Evolutionary conservation across 2,113 vertebrate genomes (phyloP), one percentile per base, ranked within the genome.

Genomic region (Callopanchax toddi): DNA sequence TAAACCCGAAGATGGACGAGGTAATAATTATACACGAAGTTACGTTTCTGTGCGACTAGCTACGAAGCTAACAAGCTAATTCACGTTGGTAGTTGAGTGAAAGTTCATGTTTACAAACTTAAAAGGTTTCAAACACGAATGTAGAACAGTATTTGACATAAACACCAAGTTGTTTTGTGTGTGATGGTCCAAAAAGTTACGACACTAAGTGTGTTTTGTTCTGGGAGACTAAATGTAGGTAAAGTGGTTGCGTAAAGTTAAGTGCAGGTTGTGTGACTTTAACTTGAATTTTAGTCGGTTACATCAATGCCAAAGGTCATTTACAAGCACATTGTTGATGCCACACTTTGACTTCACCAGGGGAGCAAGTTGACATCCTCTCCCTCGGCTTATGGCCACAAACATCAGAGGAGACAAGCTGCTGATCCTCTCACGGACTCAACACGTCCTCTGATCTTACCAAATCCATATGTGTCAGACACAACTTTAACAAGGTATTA

Each of bases 1-100:
- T 48, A 54, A 37, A 44, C 2, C 44, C 12, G 5, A 76, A 56
- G 0, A 88, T 87, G 86, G 81, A 89, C 5, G 62, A 76, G 88
- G 86, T 88, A 79, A 3, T 6, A 32, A 12, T 11, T 7, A 17
- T 1, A 34, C 1, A 15, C 46, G 17, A 54, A 76, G 18, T 16
- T 43, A 22, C 7, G 20, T 42, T n/a, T n/a, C 32, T 44, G 32
- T 50, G 10, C 12, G 36, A 52, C 56, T 60, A 42, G 58, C 56
- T 54, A 55, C 36, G 45, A 10, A 36, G 64, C 37, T 70, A 81
- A 37, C 21, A 12, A 3, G 25, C 22, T 45, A 13, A 10, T 63
- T 40, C 26, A 6, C 39, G 29, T 11, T 12, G 11, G 36, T 13
- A 37, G 36, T 8, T 10, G 43, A 32, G 13, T 11, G 21, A n/a